Evolutionary conservation across 2,113 vertebrate genomes (phyloP).

Genomic region (Larimichthys polyactis): DNA sequence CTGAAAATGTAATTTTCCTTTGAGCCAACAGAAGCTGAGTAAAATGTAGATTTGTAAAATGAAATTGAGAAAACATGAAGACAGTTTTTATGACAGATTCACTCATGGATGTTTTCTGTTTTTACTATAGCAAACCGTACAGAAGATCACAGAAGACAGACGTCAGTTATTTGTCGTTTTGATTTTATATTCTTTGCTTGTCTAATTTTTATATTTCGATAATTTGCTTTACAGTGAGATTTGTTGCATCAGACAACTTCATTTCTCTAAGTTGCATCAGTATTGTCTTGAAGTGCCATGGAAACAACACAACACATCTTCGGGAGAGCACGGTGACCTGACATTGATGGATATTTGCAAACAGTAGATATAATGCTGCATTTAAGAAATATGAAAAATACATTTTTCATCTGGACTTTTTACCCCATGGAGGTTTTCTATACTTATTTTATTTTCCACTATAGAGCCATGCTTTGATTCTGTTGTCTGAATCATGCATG

Average conservation of each 20-base stretch:
- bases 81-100: no score
- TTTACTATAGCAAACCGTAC: no score
- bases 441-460: no score
- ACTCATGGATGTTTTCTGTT: not conserved
- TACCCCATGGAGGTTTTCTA: no score
- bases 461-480: no score
- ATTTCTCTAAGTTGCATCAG: not conserved
- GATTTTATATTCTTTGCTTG: not conserved
- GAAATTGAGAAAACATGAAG: no score
- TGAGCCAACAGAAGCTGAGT: not conserved
- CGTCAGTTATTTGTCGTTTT: not conserved
- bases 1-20: not conserved
- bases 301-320: not conserved
- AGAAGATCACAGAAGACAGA: no score
- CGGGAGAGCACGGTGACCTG: not conserved
- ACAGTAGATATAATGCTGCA: not conserved
- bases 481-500: no score
- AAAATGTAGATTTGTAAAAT: no score
- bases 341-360: not conserved
- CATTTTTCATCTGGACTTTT: no score
- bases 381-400: not conserved
- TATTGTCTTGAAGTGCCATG: not conserved
- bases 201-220: not conserved
- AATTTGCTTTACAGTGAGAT: not conserved
- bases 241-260: not conserved